Evolutionary conservation across 2,797 vertebrate species (phyloP), one percentile per base, ranked within the genome.

Genomic region (Saguinus oedipus): DNA sequence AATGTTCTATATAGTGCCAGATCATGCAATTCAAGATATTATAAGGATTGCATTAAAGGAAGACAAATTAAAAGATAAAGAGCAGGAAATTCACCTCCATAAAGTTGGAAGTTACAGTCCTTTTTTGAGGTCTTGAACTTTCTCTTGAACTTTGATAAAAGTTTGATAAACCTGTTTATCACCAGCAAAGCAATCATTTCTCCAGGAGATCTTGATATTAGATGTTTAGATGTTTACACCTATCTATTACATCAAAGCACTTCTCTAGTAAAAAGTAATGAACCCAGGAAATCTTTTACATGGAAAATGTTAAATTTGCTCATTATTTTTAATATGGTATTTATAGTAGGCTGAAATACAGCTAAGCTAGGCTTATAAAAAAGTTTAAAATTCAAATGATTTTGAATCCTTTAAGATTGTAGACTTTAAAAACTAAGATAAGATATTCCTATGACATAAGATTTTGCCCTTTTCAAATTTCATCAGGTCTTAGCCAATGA

Each of bases 141-240:
- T 95, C 92, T 50, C 87, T 86, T 97, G 90, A 97, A 98, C 93
- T 96, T 96, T 96, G 95, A 98, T 97, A 92, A 94, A 96, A 92
- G 64, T 96, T 97, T 92, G 97, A 98, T 98, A 97, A 97, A 92
- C 61, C 93, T 93, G 92, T 98, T 98, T 98, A 97, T 97, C 94
- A 88, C 96, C 68, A 81, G 96, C 82, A 96, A 98, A 97, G 93
- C 96, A 98, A 95, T 97, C 84, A 97, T 96, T 98, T 97, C 78
- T 96, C 93, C 72, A 74, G 74, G 61, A 92, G 50, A 96, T 97
- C 94, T 94, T 95, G 94, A 94, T 97, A 90, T 96, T 96, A 98
- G 85, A 95, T 94, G 94, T 97, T 97, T 96, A 88, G 96, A 97
- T 97, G 90, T 94, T 96, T 97, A 94, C 26, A 90, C 84, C 81